Percentiles rank a stretch among this genome's conserved stretches.
Evolutionary conservation across 1,140 invertebrate species (phyloP).

Genomic region (Oedothorax gibbosus): DNA sequence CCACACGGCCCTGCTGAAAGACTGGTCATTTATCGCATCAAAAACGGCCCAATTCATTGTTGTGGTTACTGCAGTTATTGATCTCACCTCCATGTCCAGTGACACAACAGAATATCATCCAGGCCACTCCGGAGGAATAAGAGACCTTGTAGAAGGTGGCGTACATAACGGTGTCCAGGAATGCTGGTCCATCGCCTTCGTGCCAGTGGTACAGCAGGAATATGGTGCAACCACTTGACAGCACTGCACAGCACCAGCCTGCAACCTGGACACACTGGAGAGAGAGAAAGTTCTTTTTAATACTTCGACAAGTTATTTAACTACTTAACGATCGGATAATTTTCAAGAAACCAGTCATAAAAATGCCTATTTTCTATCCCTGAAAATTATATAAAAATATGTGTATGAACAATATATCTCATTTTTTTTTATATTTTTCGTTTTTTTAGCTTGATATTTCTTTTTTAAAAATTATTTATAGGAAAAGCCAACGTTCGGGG

Average conservation of each 20-base stretch:
- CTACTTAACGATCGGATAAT: no score
- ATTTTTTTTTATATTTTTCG: no score
- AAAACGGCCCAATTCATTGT: neutral
- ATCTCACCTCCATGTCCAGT: constrained; percentile 53
- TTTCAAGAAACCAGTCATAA: no score
- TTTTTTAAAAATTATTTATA: no score
- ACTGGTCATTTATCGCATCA: neutral
- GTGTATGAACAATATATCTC: no score
- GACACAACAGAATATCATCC: constrained; percentile 53
- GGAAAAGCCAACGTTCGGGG: no score
- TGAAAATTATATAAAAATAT: no score
- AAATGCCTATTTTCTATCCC: no score
- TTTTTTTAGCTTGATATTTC: no score
- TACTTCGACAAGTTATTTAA: no score
- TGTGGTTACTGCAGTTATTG: neutral
- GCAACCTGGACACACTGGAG: constrained; percentile 2
- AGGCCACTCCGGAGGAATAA: constrained; percentile 37
- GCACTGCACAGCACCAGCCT: neutral
- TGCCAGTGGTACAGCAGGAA: neutral
- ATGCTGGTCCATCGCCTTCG: neutral
- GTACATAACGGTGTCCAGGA: neutral
- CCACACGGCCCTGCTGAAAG: no score
- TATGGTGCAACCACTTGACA: neutral
- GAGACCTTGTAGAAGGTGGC: neutral
- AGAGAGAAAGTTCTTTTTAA: no score